Evolutionary conservation across 2,113 vertebrate species (phyloP).

Genomic region (Percina caprodes): DNA sequence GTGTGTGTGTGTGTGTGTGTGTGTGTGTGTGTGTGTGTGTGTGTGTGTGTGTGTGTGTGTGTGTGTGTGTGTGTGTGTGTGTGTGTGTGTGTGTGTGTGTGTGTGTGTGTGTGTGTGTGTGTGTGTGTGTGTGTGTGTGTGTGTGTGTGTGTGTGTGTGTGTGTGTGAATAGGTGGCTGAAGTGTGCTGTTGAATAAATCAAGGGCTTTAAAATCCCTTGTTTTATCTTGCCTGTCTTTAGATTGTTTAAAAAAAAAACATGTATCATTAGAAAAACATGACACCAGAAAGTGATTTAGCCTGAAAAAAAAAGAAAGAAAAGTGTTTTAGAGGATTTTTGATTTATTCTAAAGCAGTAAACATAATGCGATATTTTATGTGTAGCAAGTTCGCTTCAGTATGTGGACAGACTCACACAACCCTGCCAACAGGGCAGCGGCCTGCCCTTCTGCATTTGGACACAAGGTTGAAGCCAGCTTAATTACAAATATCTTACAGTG

Average conservation of each 20-base stretch:
- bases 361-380: background rate
- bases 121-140: background rate
- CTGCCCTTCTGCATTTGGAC: conserved; percentile 41
- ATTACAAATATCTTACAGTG: conserved; percentile 36
- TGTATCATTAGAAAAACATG: background rate
- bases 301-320: background rate
- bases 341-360: background rate
- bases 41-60: background rate
- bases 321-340: background rate
- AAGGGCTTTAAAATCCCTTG: background rate
- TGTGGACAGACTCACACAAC: background rate
- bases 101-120: background rate
- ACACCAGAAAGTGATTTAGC: background rate
- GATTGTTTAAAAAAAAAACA: background rate
- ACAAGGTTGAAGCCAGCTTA: conserved; percentile 40
- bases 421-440: conserved; percentile 33
- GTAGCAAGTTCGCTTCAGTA: background rate
- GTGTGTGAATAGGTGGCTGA: background rate
- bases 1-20: background rate
- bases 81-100: background rate
- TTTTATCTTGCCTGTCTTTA: background rate
- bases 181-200: background rate
- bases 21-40: background rate
- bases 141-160: conserved; percentile 12
- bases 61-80: background rate